Percentiles rank a stretch among this genome's conserved stretches.
These are phyloP conservation scores for Neocloeon triangulifer DNA, from an alignment of 1,140 invertebrate species.

Conservation along the genomic window DNA sequence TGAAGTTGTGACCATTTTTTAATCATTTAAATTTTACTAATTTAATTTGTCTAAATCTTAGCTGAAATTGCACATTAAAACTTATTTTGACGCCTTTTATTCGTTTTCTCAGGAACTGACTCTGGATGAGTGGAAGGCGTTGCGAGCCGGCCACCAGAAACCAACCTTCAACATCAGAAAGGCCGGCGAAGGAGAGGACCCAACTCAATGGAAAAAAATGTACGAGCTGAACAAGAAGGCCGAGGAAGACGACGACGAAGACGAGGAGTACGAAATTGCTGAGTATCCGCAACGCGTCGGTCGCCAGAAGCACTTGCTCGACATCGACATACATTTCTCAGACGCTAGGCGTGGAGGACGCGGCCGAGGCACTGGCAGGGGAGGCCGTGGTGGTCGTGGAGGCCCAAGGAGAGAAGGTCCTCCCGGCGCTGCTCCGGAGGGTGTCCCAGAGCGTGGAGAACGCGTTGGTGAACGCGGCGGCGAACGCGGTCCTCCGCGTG, in stretches of 20 bases:
- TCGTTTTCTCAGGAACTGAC: conserved; percentile 47
- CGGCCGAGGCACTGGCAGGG: conserved; percentile 30
- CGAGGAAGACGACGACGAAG: conserved; percentile 38
- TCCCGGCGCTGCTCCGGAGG: conserved; percentile 15
- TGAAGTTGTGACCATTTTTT: too few species aligned
- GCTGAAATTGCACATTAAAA: too few species aligned
- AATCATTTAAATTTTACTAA: too few species aligned
- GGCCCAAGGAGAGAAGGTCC: conserved; percentile 13
- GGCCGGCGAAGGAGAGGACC: conserved; percentile 78
- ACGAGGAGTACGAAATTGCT: conserved; percentile 47
- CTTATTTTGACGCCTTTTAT: too few species aligned
- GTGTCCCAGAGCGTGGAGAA: conserved; percentile 7
- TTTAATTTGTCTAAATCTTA: too few species aligned
- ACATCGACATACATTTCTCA: conserved; percentile 76
- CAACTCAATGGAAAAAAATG: conserved; percentile 81
- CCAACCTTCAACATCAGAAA: conserved; percentile 76
- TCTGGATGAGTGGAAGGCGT: conserved; percentile 72
- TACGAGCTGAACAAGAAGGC: conserved; percentile 62
- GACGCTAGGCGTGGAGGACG: conserved; percentile 49
- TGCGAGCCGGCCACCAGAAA: conserved; percentile 43
- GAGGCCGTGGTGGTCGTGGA: conserved; percentile 19
- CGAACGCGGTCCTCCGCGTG: conserved; percentile 10
- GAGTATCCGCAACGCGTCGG: conserved; percentile 73
- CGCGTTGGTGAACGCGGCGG: conserved; percentile 14
- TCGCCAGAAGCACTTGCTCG: conserved; percentile 62